Evolutionary conservation across 2,113 vertebrate species (phyloP), one percentile per base, ranked within the genome.

Genomic region (Scophthalmus maximus): DNA sequence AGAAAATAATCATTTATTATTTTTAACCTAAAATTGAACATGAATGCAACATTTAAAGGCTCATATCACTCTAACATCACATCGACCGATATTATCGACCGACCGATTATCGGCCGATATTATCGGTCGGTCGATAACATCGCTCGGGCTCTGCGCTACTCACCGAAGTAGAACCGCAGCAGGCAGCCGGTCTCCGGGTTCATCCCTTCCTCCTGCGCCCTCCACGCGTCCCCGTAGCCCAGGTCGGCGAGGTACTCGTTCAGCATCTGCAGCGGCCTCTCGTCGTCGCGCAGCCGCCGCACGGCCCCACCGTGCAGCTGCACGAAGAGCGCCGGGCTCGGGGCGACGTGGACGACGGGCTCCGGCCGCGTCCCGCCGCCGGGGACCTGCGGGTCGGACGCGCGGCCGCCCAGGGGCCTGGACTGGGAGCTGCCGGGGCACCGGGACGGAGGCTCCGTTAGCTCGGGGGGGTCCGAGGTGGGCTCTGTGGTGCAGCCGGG

Each of bases 111-210:
- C n/a, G n/a, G n/a, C n/a, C n/a, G n/a, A n/a, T n/a, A n/a, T n/a
- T n/a, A n/a, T n/a, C n/a, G n/a, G n/a, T n/a, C n/a, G n/a, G n/a
- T n/a, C n/a, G n/a, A n/a, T n/a, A n/a, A n/a, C n/a, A n/a, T n/a
- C n/a, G n/a, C n/a, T n/a, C n/a, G n/a, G n/a, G n/a, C n/a, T n/a
- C n/a, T n/a, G n/a, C n/a, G n/a, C n/a, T 61, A 78, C 87, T 93
- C 87, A 97, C 96, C 96, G 88, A 95, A 95, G 78, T 95, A 96
- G 90, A 98, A 97, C 65, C 96, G 95, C 50, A 97, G 95, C 82
- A 98, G 93, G 80, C 95, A 95, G 87, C 96, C 95, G 1, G 96
- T 93, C 86, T 96, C 96, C 1, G 96, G 80, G 77, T 96, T 95
- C 95, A 97, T 95, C 55, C 94, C 95, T 79, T 97, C 96, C 73